These are phyloP conservation scores for Cyphomyrmex costatus DNA, from an alignment of 1,140 invertebrate genomes.

Conservation along the genomic window DNA sequence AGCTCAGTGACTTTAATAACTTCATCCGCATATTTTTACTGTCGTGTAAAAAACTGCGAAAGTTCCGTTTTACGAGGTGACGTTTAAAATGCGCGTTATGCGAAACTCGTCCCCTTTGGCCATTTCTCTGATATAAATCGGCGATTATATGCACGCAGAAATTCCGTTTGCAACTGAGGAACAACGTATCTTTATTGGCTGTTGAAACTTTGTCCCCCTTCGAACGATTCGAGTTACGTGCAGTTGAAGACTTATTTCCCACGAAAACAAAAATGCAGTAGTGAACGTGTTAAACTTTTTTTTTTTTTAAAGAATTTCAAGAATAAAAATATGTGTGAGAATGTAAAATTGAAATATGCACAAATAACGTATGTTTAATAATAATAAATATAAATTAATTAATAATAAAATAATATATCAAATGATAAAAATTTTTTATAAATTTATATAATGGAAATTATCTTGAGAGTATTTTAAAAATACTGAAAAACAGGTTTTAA, in stretches of 20 bases:
- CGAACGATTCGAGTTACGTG: neutral
- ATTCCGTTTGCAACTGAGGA: conserved; percentile 24
- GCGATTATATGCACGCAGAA: conserved; percentile 33
- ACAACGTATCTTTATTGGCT: neutral
- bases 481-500: too few species aligned
- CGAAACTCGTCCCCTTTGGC: conserved; percentile 49
- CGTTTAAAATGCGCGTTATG: conserved; percentile 44
- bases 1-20: conserved; percentile 54
- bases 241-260: neutral
- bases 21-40: conserved; percentile 13
- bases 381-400: neutral
- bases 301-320: neutral
- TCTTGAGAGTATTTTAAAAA: too few species aligned
- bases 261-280: neutral
- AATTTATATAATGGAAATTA: too few species aligned
- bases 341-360: neutral
- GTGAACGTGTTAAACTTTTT: neutral
- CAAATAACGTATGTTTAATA: neutral
- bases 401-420: neutral
- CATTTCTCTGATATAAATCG: conserved; percentile 29
- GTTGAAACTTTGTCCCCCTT: conserved; percentile 14
- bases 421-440: neutral
- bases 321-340: neutral
- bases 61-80: conserved; percentile 42
- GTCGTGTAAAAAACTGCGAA: conserved; percentile 24